These are phyloP conservation scores for Procambarus virginalis DNA, from an alignment of 1,140 invertebrate genomes.

Conservation along the genomic window DNA sequence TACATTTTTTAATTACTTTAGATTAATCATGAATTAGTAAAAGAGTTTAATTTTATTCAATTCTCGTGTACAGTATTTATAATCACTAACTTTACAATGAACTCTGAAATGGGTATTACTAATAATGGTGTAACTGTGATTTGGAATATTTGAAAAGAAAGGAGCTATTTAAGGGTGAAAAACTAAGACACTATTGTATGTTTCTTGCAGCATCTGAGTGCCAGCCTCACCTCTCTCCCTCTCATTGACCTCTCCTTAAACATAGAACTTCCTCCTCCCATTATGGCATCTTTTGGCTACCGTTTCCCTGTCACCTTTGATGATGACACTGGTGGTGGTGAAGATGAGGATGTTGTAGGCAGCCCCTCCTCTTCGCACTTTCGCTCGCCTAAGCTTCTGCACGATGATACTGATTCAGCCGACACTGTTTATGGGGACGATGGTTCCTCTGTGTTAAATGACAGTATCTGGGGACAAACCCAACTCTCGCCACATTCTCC, in stretches of 20 bases:
- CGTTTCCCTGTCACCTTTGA: slow-evolving; percentile 53
- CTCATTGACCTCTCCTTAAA: slow-evolving; percentile 66
- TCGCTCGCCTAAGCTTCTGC: slow-evolving; percentile 51
- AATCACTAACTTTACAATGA: background rate
- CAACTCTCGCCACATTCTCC: slow-evolving; percentile 32
- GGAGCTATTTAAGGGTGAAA: background rate
- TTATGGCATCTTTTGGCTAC: slow-evolving; percentile 61
- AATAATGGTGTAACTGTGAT: background rate
- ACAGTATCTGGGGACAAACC: slow-evolving; percentile 27
- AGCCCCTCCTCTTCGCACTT: slow-evolving; percentile 40
- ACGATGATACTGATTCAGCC: slow-evolving; percentile 26
- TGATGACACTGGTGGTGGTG: slow-evolving; percentile 29
- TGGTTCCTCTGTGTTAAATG: slow-evolving; percentile 29
- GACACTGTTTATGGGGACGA: slow-evolving; percentile 4
- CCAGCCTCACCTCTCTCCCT: slow-evolving; percentile 64
- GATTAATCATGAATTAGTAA: background rate
- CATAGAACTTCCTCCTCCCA: slow-evolving; percentile 67
- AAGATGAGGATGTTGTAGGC: slow-evolving; percentile 38
- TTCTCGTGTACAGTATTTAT: background rate
- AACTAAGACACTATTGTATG: slow-evolving; percentile 28
- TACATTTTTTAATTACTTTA: background rate
- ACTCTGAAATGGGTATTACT: background rate
- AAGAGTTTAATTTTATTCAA: background rate
- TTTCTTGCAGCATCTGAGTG: slow-evolving; percentile 59
- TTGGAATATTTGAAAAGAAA: background rate